phyloP scores from a whole-genome alignment of 2,113 vertebrate genomes.

The Brachirus orientalis region DNA sequence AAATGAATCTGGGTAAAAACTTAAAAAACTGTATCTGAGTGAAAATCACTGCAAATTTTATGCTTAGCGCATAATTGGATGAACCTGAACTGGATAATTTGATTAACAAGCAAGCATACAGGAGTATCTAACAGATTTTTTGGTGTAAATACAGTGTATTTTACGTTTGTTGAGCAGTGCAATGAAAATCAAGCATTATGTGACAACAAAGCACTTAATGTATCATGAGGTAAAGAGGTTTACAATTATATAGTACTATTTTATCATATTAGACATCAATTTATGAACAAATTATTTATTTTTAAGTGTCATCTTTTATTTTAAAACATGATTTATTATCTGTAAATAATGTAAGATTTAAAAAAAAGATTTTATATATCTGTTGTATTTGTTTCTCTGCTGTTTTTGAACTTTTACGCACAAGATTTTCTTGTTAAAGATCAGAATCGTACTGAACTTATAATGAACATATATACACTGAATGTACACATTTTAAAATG shows the following conservation, averaged over 20 bases:
- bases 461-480: not conserved
- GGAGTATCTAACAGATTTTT: not conserved
- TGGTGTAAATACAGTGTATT: not conserved
- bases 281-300: no score
- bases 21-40: no score
- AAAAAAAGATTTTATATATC: not conserved
- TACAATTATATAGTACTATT: no score
- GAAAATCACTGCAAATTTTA: not conserved
- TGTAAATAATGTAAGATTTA: not conserved
- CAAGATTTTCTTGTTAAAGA: not conserved
- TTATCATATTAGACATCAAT: no score
- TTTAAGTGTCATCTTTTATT: no score
- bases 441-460: no score
- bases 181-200: no score
- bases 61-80: not conserved
- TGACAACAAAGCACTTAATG: not conserved
- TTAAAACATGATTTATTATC: no score
- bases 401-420: no score
- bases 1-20: no score
- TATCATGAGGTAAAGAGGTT: not conserved
- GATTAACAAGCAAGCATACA: no score
- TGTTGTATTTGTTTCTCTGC: not conserved
- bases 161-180: not conserved
- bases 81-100: not conserved
- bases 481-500: not conserved